A percentile compares a stretch with the other conserved stretches of the same genome.
These are phyloP conservation scores for Harpagoxenus sublaevis DNA, from an alignment of 2,888 invertebrate species.

Conservation along the genomic window DNA sequence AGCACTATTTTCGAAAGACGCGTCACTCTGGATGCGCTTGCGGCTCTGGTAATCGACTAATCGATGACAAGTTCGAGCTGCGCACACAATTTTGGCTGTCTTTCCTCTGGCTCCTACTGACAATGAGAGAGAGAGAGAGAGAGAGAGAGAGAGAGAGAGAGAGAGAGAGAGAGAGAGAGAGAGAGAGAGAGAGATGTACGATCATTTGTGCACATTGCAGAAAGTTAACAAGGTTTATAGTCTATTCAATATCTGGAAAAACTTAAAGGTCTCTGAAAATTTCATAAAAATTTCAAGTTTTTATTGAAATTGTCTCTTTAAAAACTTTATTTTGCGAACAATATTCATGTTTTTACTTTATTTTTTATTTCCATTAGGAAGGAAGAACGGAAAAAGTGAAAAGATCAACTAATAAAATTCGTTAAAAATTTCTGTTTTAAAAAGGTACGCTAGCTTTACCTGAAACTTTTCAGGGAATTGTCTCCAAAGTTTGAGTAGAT, in stretches of 20 bases:
- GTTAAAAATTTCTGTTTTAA: background rate
- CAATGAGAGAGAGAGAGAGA: too few species aligned
- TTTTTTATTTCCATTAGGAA: background rate
- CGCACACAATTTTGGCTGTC: background rate
- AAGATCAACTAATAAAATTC: background rate
- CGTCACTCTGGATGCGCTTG: slow-evolving; percentile 37
- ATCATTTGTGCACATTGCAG: background rate
- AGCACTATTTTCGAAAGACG: slow-evolving; percentile 60
- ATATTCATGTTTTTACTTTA: background rate
- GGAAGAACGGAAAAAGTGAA: background rate
- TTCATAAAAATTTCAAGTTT: background rate
- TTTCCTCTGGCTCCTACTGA: background rate
- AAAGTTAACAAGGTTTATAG: background rate
- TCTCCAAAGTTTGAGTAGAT: background rate
- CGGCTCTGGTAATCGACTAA: slow-evolving; percentile 30
- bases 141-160: background rate
- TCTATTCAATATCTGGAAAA: background rate
- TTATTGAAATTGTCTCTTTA: background rate
- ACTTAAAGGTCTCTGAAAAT: background rate
- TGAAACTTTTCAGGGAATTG: background rate
- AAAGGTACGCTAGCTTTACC: background rate
- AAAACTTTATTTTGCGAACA: background rate
- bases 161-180: background rate
- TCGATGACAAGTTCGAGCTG: slow-evolving; percentile 7
- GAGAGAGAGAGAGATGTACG: background rate